Evolutionary conservation across 2,113 vertebrate species (phyloP), one percentile per base, ranked within the genome.

Genomic region (Pipra filicauda): DNA sequence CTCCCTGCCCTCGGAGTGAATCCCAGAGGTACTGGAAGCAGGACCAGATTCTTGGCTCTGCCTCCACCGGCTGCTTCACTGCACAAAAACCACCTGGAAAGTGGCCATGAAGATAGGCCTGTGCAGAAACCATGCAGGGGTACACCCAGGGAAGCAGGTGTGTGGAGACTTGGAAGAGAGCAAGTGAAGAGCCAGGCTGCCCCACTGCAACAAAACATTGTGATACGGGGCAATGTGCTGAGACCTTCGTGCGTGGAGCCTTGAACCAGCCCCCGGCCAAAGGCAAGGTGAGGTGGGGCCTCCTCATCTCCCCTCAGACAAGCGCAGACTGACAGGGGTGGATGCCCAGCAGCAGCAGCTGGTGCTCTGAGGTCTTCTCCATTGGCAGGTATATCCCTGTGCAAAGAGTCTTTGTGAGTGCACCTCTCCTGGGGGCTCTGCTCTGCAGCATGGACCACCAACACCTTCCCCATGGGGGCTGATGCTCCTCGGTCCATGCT

Each of bases 51-150:
- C 82, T 95, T 95, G 88, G 86, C 80, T 85, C 58, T 93, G 85
- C 58, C 85, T 91, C 54, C 71, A 85, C 54, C 4, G 1, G 64
- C 90, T 95, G 85, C 79, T 83, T 52, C 90, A 5, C 43, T 65
- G 71, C 80, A 48, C 28, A 92, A 31, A 96, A 96, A 93, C 72
- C 88, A 96, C 95, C 93, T 97, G 96, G 94, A 93, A 94, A 91
- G 89, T 48, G 82, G 64, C 91, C 94, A 96, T 30, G 76, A 26
- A 95, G 93, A 93, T 95, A 93, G 86, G 91, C 49, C 66, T 66
- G 57, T 91, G 84, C 84, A 91, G 85, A 95, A 94, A 73, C 20
- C 74, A 55, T 24, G 75, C 64, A 33, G 72, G 90, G 83, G 61
- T 77, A 43, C 82, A 92, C 33, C 72, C 52, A 5, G 61, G 64